Evolutionary conservation across 2,888 invertebrate species (phyloP), one percentile per base, ranked within the genome.

Genomic region (Tinea pellionella): DNA sequence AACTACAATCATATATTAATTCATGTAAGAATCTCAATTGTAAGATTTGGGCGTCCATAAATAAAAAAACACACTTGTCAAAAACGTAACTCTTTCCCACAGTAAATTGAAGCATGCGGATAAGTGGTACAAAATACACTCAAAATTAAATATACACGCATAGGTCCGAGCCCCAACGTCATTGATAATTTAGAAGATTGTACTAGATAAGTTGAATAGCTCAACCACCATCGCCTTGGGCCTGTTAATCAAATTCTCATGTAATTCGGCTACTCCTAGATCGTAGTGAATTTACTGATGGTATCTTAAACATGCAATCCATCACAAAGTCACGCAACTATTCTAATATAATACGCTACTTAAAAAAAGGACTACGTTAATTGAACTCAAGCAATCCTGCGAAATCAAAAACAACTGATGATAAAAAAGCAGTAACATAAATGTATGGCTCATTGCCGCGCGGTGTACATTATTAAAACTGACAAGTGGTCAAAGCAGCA

Each of bases 401-500:
- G n/a, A 37, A 37, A 65, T 67, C 66, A 67, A 67, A 66, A 65
- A 65, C 67, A 66, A 73, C 75, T 78, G 77, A 77, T 79, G 78
- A 78, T 77, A 11, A 9, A 56, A 56, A 29, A 19, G 18, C 12
- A 42, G 42, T n/a, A 15, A 47, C 13, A 47, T 6, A 6, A 47
- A 47, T 16, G 3, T 13, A 47, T 47, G 47, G 13, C 47, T 47
- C 16, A 47, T 47, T 16, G 13, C 13, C 47, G 15, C 47, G 13
- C 47, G 16, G 47, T 47, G 47, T 7, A 4, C 47, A 74, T 84
- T 82, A 84, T 81, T 78, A 76, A 76, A 80, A 73, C 73, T 81
- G 83, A 84, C 84, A 81, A 76, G 75, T 69, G 76, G 80, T 84
- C 84, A 86, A 76, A 84, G 83, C 83, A 84, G 78, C 80, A 80